phyloP scores from a whole-genome alignment of 2,797 vertebrate species.

The Gymnocypris eckloni region DNA sequence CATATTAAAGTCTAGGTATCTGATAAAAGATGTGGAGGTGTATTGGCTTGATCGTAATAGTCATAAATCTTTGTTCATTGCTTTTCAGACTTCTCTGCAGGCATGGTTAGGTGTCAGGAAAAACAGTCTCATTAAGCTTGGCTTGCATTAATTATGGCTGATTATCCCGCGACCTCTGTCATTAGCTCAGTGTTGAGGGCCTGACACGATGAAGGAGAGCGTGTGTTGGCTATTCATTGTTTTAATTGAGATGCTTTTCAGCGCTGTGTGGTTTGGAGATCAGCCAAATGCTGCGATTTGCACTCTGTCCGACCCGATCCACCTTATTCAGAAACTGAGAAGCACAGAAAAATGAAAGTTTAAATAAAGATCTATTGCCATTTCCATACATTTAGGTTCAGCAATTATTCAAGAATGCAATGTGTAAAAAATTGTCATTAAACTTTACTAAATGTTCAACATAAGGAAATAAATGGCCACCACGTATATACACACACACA shows the following conservation, averaged over 20 bases:
- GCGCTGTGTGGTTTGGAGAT: constrained; percentile 69
- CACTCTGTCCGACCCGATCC: constrained; percentile 67
- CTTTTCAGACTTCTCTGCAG: constrained; percentile 21
- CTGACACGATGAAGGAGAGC: constrained; percentile 56
- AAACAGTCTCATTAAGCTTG: constrained; percentile 53
- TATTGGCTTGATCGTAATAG: not conserved
- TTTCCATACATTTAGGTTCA: not conserved
- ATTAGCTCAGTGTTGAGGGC: constrained; percentile 50
- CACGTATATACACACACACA: no score
- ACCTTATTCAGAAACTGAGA: constrained; percentile 64
- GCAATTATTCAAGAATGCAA: not conserved
- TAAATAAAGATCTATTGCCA: constrained; percentile 8
- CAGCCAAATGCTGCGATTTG: constrained; percentile 70
- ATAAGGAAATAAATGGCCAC: not conserved
- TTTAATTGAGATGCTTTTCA: constrained; percentile 71
- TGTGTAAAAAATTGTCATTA: not conserved
- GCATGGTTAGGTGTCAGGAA: constrained; percentile 49
- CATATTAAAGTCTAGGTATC: not conserved
- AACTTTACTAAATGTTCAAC: constrained; percentile 1
- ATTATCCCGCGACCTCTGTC: constrained; percentile 57
- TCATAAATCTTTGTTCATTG: constrained; percentile 28
- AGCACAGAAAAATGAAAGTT: constrained; percentile 19
- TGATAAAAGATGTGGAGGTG: not conserved
- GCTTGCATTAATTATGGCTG: constrained; percentile 56
- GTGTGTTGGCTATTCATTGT: constrained; percentile 61